Conservation (phyloP, 2,797 vertebrate species). For the Muscicapa comitata region DNA sequence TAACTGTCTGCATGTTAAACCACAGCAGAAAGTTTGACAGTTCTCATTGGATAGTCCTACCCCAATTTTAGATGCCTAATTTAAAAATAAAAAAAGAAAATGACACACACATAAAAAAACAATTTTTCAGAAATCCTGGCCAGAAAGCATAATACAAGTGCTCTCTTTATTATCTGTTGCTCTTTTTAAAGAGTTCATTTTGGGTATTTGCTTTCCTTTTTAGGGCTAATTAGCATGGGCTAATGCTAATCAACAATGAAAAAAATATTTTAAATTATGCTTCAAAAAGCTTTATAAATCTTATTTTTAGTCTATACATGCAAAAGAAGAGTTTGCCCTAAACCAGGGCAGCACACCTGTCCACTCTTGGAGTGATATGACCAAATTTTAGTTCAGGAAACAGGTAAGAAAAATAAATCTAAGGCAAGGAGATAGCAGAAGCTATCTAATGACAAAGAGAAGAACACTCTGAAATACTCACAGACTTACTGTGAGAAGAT, state of each 20-base stretch:
- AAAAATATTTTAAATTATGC: neutral
- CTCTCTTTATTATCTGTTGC: neutral
- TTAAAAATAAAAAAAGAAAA: neutral
- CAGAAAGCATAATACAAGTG: neutral
- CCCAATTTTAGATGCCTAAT: neutral
- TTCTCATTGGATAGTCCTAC: neutral
- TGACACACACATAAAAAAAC: accelerated
- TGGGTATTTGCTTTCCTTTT: neutral
- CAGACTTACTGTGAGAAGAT: neutral
- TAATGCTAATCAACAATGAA: neutral
- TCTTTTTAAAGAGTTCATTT: neutral
- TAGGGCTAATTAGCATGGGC: neutral
- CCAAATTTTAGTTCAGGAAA: neutral
- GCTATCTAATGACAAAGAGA: neutral
- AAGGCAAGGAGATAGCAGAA: neutral
- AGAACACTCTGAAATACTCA: neutral
- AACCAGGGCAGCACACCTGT: neutral
- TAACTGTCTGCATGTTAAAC: neutral
- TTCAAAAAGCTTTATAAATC: neutral
- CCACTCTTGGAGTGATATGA: neutral
- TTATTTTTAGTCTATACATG: neutral
- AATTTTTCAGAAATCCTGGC: neutral
- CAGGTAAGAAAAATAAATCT: neutral
- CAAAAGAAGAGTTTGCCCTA: neutral
- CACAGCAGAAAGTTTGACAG: neutral